Conservation (phyloP, 2,113 vertebrate species). For the Malurus cyaneus region DNA sequence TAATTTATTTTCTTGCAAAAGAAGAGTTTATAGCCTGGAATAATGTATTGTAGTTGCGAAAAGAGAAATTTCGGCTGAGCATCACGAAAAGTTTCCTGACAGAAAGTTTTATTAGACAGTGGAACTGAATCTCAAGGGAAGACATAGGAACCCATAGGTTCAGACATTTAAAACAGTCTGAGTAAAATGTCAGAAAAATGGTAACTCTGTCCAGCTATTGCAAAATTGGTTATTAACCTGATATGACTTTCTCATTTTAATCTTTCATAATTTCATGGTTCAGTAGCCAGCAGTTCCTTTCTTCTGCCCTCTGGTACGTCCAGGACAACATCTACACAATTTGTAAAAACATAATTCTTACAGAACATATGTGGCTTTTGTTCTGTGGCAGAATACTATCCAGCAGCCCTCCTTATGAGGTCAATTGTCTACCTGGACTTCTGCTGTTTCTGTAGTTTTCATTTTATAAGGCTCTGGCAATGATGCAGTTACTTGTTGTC, state of each 20-base stretch:
- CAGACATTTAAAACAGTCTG: background rate
- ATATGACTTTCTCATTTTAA: background rate
- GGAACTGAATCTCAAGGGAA: background rate
- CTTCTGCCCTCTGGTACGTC: background rate
- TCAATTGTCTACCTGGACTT: background rate
- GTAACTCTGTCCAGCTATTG: background rate
- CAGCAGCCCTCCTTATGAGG: background rate
- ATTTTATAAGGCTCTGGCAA: background rate
- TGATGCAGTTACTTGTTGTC: background rate
- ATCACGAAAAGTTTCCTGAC: background rate
- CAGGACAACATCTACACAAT: background rate
- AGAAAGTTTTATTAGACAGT: background rate
- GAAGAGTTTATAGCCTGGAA: background rate
- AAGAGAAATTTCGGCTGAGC: background rate
- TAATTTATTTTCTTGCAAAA: background rate
- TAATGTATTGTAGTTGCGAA: background rate
- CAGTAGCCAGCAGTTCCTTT: background rate
- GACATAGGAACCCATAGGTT: background rate
- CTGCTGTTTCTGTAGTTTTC: background rate
- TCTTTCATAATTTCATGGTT: background rate
- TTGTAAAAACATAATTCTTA: background rate
- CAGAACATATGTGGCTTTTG: background rate
- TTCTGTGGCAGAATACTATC: background rate
- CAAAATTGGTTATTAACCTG: background rate
- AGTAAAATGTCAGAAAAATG: background rate